These are phyloP conservation scores for Psammodynastes pulverulentus DNA, from an alignment of 2,113 vertebrate genomes.

Conservation along the genomic window DNA sequence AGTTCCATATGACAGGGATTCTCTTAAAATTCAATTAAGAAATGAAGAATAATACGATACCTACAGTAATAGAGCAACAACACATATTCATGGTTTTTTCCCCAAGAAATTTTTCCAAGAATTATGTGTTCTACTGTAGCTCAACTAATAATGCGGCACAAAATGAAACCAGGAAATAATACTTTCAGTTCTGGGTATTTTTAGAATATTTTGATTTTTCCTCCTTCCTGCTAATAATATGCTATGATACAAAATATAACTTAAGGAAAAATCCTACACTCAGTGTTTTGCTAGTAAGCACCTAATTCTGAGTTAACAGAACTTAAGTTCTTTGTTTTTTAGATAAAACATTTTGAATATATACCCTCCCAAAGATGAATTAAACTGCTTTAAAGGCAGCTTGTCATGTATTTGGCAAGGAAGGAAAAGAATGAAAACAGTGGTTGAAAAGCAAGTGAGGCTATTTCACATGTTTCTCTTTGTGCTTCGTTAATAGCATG, in stretches of 20 bases:
- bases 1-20: not conserved
- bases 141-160: conserved; percentile 5
- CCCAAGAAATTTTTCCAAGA: no score
- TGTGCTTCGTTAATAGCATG: not conserved
- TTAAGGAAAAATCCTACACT: not conserved
- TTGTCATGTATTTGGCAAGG: not conserved
- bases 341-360: not conserved
- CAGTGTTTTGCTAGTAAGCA: not conserved
- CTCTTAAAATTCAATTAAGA: conserved; percentile 46
- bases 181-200: conserved; percentile 17
- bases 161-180: conserved; percentile 36
- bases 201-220: not conserved
- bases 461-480: not conserved
- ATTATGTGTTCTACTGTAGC: conserved; percentile 30
- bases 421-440: not conserved
- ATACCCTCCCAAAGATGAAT: conserved; percentile 3
- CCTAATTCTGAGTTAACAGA: not conserved
- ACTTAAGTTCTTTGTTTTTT: not conserved
- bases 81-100: not conserved
- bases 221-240: not conserved
- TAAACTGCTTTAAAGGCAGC: not conserved
- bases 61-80: conserved; percentile 4
- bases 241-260: not conserved
- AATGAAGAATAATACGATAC: conserved; percentile 36
- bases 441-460: not conserved